Evolutionary conservation across 2,888 invertebrate species (phyloP), one percentile per base, ranked within the genome.

Genomic region (Cacoxenus indagator): DNA sequence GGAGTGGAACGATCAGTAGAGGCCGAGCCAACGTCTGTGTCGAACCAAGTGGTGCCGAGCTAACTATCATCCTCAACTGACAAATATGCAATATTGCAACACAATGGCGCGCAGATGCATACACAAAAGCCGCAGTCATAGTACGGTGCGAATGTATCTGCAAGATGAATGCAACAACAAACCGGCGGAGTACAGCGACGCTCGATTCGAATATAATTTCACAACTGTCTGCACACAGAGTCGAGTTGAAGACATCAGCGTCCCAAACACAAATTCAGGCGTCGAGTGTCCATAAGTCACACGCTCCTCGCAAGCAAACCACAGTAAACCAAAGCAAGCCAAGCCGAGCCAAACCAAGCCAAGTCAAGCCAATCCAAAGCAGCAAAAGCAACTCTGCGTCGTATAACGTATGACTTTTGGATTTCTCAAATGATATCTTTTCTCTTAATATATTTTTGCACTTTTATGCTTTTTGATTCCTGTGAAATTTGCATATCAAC

Each of bases 211-310:
- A 85, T 80, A 85, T 81, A 85, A 85, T 85, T 85, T 85, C 84
- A 85, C 86, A 85, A 80, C 86, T 85, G 85, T 85, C 85, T 85
- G 84, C 85, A 85, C 85, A 85, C 62, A 71, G 74, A 37, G 46
- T 43, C 6, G 61, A 67, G 69, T 66, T 67, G 14, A 31, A 2
- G 24, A 19, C 55, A 14, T 22, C 27, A 61, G 46, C 65, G 46
- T 46, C 65, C 19, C 51, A 37, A 66, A 57, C 64, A 3, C 62
- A 72, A 65, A 6, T 66, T 51, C 73, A 59, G 69, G 51, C 64
- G 62, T 27, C 19, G 45, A 64, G 48, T 68, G 70, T 62, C 68
- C 83, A 84, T 83, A 83, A 83, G 83, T 83, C 83, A 82, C 83
- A 83, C 71, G 76, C 71, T 78, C 71, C 72, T 79, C 76, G 71